phyloP scores from a whole-genome alignment of 2,888 invertebrate species.

The Eilema depressum region DNA sequence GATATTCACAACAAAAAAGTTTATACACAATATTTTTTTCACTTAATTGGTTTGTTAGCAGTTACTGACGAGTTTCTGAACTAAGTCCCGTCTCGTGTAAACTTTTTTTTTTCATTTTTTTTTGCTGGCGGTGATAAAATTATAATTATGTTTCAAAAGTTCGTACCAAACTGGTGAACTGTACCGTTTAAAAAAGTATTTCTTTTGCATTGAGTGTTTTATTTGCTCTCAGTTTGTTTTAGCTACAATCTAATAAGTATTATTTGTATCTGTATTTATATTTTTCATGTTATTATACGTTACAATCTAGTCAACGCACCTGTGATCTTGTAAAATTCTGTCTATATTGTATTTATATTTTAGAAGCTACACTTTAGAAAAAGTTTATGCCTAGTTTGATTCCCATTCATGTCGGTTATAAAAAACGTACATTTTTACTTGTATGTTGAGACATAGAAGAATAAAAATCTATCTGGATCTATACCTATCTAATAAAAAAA shows the following conservation, averaged over 20 bases:
- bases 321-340: not conserved
- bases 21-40: slow-evolving; percentile 48
- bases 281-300: too few species aligned
- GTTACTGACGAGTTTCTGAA: slow-evolving; percentile 49
- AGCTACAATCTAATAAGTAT: too few species aligned
- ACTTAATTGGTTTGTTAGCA: slow-evolving; percentile 62
- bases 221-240: slow-evolving; percentile 10
- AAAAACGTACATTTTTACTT: too few species aligned
- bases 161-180: slow-evolving; percentile 24
- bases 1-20: slow-evolving; percentile 46
- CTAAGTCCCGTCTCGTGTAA: slow-evolving; percentile 38
- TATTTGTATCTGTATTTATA: too few species aligned
- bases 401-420: not conserved
- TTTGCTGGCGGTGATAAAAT: slow-evolving; percentile 46
- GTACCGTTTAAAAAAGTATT: slow-evolving; percentile 17
- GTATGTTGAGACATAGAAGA: too few species aligned
- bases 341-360: too few species aligned
- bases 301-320: not conserved
- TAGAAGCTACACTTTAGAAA: not conserved
- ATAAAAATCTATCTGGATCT: too few species aligned
- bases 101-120: slow-evolving; percentile 43
- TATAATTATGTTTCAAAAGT: slow-evolving; percentile 53
- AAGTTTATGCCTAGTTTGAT: not conserved
- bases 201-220: slow-evolving; percentile 16
- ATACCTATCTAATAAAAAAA: too few species aligned